Percentiles rank a stretch among this genome's conserved stretches.
phyloP scores from a whole-genome alignment of 1,140 invertebrate species.

The Drosophila athabasca region DNA sequence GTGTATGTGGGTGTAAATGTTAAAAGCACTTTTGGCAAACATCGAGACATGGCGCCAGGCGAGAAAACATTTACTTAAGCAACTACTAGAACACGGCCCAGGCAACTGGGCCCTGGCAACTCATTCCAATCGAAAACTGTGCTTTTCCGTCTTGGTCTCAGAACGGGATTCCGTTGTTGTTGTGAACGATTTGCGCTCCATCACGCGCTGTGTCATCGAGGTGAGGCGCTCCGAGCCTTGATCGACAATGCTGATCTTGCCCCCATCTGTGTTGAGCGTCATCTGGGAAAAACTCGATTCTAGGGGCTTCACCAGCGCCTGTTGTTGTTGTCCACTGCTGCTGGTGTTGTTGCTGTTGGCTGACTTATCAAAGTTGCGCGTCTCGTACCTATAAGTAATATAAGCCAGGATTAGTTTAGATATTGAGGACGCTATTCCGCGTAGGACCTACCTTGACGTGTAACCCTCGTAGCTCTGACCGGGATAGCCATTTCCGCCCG shows the following conservation, averaged over 20 bases:
- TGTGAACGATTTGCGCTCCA: conserved; percentile 85
- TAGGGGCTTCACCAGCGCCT: conserved; percentile 60
- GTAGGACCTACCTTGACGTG: conserved; percentile 85
- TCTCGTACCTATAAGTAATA: conserved; percentile 70
- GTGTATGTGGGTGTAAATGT: conserved; percentile 74
- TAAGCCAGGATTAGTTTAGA: background rate
- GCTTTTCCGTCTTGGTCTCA: conserved; percentile 83
- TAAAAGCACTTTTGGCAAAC: conserved; percentile 83
- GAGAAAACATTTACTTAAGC: conserved; percentile 21
- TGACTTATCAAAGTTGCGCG: conserved; percentile 78
- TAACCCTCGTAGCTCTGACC: conserved; percentile 86
- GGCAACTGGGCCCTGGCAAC: conserved; percentile 1
- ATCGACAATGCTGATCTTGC: conserved; percentile 77
- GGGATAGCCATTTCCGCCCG: conserved; percentile 66
- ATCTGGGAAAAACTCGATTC: conserved; percentile 80
- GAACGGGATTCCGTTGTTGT: conserved; percentile 84
- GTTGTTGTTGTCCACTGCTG: conserved; percentile 41
- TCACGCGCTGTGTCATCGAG: conserved; percentile 85
- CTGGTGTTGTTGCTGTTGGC: conserved; percentile 56
- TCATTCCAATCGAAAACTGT: conserved; percentile 82
- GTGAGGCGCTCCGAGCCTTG: conserved; percentile 73
- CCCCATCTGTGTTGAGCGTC: conserved; percentile 78
- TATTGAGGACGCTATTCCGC: rapidly evolving
- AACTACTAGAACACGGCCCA: conserved; percentile 20
- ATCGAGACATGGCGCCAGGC: conserved; percentile 43